Percentiles rank a stretch among this genome's conserved stretches.
phyloP scores from a whole-genome alignment of 2,113 vertebrate species.

The Catharus bicknelli region DNA sequence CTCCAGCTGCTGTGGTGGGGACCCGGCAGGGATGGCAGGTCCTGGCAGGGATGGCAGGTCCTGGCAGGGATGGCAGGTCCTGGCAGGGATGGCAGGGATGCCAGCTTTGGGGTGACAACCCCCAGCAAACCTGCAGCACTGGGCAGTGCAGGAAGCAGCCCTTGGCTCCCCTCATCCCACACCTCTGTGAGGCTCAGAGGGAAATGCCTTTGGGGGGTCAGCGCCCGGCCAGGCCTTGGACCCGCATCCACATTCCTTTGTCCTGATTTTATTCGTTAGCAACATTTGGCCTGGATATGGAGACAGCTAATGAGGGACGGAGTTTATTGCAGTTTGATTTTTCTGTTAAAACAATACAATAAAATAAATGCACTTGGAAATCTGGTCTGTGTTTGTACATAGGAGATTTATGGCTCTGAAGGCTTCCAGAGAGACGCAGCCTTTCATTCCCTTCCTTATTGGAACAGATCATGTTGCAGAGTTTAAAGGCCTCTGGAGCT shows the following conservation, averaged over 20 bases:
- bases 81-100: not conserved
- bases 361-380: constrained; percentile 70
- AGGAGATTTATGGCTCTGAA: constrained; percentile 67
- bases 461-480: constrained; percentile 69
- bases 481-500: constrained; percentile 70
- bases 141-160: not conserved
- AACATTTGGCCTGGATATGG: constrained; percentile 25
- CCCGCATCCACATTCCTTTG: constrained; percentile 47
- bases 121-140: not conserved
- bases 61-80: not conserved
- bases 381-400: constrained; percentile 69
- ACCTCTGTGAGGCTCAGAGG: not conserved
- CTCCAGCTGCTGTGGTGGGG: not conserved
- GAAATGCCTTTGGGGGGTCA: not conserved
- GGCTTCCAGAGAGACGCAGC: constrained; percentile 63
- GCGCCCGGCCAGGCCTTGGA: not conserved
- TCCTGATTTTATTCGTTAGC: constrained; percentile 44
- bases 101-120: not conserved
- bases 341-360: constrained; percentile 73
- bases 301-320: constrained; percentile 57
- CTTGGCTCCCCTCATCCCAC: not conserved
- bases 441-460: constrained; percentile 73
- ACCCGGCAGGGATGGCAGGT: not conserved
- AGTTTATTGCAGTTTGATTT: constrained; percentile 67
- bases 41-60: not conserved